Evolutionary conservation across 2,797 vertebrate species (phyloP), one percentile per base, ranked within the genome.

Genomic region (Lindbergichthys nudifrons): DNA sequence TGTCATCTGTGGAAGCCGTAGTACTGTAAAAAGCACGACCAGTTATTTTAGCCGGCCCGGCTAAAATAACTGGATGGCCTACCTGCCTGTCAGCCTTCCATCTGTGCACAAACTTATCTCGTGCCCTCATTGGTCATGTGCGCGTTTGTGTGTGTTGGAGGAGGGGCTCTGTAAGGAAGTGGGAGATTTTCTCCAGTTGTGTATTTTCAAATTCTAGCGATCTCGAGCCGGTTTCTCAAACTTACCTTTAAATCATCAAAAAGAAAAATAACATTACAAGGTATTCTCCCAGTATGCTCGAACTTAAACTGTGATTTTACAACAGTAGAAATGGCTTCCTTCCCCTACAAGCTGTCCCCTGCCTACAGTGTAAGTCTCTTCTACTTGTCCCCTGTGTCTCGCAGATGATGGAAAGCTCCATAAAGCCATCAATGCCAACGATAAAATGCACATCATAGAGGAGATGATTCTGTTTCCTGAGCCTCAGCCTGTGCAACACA

Each of bases 381-480:
- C 8, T 5, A 11, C 11, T 32, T 14, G 15, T 63, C 10, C 0
- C 63, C n/a, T 85, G 23, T 80, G 12, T 66, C 2, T 75, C 59
- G 15, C 92, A 98, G 97, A 96, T 0, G 96, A 97, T 0, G 97
- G 97, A 16, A 92, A 93, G 69, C 89, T 98, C 50, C 97, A 98
- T 88, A 98, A 98, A 81, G 97, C 96, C 0, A 96, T 98, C 87
- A 89, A 86, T 0, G 82, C 94, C 57, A 95, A 94, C 23, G 75
- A 84, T 2, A 83, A 91, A 0, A 93, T 96, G 85, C 95, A 96
- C 89, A 94, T 98, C 88, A 95, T 98, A 0, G 97, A 98, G 89
- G 96, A 98, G 88, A 94, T 98, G 50, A 88, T 87, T 72, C 85
- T 98, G 82, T 98, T 98, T 83, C 77, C 93, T 0, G 71, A 89